Evolutionary conservation across 2,113 vertebrate species (phyloP), one percentile per base, ranked within the genome.

Genomic region (Chaenocephalus aceratus): DNA sequence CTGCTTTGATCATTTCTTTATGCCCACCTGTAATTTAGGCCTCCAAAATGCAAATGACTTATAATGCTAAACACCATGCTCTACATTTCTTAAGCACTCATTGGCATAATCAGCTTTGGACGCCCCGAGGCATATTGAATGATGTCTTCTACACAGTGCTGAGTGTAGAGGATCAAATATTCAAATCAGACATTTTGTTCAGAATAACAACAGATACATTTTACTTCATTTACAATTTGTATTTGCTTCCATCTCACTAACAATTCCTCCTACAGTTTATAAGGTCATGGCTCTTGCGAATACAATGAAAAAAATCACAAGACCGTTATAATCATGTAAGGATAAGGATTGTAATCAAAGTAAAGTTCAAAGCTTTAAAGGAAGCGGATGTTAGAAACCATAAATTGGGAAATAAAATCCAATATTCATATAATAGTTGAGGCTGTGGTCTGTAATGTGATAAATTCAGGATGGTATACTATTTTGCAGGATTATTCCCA

Each of bases 341-440:
- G 91, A 75, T 56, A 87, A 93, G 88, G 84, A 92, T 94, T 87
- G 93, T 95, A 95, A 95, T 96, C 92, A 95, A 89, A 87, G 88
- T 92, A 93, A 95, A 95, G 80, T 94, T 94, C 72, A 91, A 91
- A 87, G 85, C 93, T 90, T 91, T 92, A 83, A 93, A 94, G 78
- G 90, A 94, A 94, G 91, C 85, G 75, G 90, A 93, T 61, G 45
- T 90, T 59, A 75, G 88, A 91, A 86, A 6, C 36, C 1, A 34
- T 72, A 41, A 83, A 82, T 59, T 56, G 45, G 41, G 46, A 62
- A 83, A 85, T 84, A 76, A 88, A 75, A 69, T 21, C 16, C 4
- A 3, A 4, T 68, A 36, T 75, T 73, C 48, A 74, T 75, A 64
- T 51, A 48, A 54, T 13, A 15, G 34, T 26, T 21, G 15, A 56